phyloP scores from a whole-genome alignment of 2,888 invertebrate genomes.

The Philhelius pedissequus region DNA sequence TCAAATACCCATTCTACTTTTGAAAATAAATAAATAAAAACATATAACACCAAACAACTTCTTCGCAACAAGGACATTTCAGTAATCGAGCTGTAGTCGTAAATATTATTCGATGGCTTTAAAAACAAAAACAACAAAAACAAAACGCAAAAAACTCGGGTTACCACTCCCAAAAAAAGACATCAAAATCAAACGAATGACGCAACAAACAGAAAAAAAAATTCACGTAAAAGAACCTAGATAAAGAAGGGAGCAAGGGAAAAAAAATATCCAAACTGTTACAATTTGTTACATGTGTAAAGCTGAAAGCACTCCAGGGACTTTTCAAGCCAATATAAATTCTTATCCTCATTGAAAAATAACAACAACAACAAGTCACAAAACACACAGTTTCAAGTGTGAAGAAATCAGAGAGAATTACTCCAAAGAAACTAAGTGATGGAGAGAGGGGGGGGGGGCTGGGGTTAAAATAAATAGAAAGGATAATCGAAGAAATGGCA shows the following conservation, averaged over 20 bases:
- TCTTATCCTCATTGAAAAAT: slow-evolving; percentile 77
- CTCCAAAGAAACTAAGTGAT: not conserved
- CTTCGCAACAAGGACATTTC: slow-evolving; percentile 56
- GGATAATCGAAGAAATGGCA: slow-evolving; percentile 67
- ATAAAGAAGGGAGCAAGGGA: not conserved
- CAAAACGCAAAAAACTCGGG: not conserved
- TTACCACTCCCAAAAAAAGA: slow-evolving; percentile 32
- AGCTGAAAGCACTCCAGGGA: slow-evolving; percentile 77
- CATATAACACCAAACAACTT: slow-evolving; percentile 24
- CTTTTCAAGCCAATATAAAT: slow-evolving; percentile 78
- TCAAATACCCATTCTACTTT: slow-evolving; percentile 1
- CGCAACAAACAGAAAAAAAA: slow-evolving; percentile 31
- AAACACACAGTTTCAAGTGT: slow-evolving; percentile 38
- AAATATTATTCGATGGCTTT: slow-evolving; percentile 63
- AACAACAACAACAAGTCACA: slow-evolving; percentile 67
- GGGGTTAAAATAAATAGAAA: slow-evolving; percentile 50
- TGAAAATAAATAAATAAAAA: not conserved
- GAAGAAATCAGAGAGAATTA: slow-evolving; percentile 45
- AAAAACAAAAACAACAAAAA: slow-evolving; percentile 11
- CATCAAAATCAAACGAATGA: slow-evolving; percentile 44
- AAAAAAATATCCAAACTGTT: slow-evolving; percentile 70
- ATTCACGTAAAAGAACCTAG: slow-evolving; percentile 39
- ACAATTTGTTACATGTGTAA: slow-evolving; percentile 78
- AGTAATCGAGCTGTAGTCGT: slow-evolving; percentile 64
- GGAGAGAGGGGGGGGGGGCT: not conserved